phyloP scores from a whole-genome alignment of 2,888 invertebrate genomes.

The Drosophila paramelanica region DNA sequence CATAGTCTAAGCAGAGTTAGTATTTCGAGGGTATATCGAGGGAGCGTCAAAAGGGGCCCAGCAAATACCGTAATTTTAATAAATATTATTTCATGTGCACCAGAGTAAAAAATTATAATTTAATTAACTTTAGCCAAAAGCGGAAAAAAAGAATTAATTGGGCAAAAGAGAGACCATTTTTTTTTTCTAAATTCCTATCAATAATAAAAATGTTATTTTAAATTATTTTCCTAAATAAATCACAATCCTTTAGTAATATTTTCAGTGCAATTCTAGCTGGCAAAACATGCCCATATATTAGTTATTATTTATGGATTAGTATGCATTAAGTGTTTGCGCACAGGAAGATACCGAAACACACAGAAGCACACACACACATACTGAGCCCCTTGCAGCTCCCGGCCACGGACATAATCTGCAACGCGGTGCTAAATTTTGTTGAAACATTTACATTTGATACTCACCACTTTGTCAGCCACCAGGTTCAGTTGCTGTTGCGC shows the following conservation, averaged over 20 bases:
- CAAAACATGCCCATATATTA: slow-evolving; percentile 8
- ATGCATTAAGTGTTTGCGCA: slow-evolving; percentile 1
- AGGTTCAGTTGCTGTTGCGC: slow-evolving; percentile 79
- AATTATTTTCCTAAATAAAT: not conserved
- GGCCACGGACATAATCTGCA: slow-evolving; percentile 25
- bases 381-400: slow-evolving; percentile 50
- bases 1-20: slow-evolving; percentile 40
- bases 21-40: slow-evolving; percentile 16
- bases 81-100: not conserved
- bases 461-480: slow-evolving; percentile 84
- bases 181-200: too few species aligned
- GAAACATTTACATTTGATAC: slow-evolving; percentile 56
- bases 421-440: slow-evolving; percentile 33
- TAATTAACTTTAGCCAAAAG: slow-evolving; percentile 5
- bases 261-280: not conserved
- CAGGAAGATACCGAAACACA: slow-evolving; percentile 5
- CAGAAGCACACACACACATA: slow-evolving; percentile 10
- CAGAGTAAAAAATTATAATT: not conserved
- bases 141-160: not conserved
- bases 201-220: not conserved
- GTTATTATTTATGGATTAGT: slow-evolving; percentile 11
- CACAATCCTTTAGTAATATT: slow-evolving; percentile 6
- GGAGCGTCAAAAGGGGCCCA: slow-evolving; percentile 52
- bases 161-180: not conserved
- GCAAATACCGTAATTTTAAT: slow-evolving; percentile 12